phyloP scores from a whole-genome alignment of 2,888 invertebrate species.

The Andrena bicolor region DNA sequence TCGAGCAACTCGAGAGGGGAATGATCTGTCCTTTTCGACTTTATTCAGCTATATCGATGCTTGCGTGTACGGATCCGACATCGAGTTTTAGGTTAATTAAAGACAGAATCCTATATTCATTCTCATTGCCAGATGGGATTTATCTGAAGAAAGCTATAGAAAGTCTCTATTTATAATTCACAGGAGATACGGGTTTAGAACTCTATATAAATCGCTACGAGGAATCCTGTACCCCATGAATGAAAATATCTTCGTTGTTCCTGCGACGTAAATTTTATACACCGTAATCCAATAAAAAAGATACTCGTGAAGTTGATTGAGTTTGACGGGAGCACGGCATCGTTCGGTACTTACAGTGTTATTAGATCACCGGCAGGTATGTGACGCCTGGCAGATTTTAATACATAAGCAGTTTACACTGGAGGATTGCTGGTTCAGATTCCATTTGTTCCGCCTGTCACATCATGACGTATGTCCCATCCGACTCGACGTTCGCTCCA shows the following conservation, averaged over 20 bases:
- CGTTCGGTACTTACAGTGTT: conserved; percentile 56
- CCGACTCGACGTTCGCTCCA: conserved; percentile 74
- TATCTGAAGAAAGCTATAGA: neutral
- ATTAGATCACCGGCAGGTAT: conserved; percentile 78
- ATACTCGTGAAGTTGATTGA: conserved; percentile 1
- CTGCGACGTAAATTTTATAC: neutral
- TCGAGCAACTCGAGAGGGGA: neutral
- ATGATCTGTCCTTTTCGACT: neutral
- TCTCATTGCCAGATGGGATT: too few species aligned
- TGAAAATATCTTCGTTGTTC: neutral
- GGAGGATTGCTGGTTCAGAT: conserved; percentile 84
- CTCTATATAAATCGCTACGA: neutral
- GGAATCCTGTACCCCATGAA: neutral
- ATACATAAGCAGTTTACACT: conserved; percentile 81
- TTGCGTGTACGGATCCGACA: neutral
- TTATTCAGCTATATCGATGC: neutral
- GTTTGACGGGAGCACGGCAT: neutral
- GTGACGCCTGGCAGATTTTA: conserved; percentile 69
- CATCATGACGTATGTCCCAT: conserved; percentile 83
- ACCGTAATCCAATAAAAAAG: neutral
- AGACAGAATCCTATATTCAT: too few species aligned
- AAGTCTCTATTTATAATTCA: neutral
- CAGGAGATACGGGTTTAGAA: neutral
- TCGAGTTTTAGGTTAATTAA: neutral
- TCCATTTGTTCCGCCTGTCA: conserved; percentile 85